Base-by-base conservation (phyloP, 2,797 vertebrate genomes). In the Falco peregrinus region DNA sequence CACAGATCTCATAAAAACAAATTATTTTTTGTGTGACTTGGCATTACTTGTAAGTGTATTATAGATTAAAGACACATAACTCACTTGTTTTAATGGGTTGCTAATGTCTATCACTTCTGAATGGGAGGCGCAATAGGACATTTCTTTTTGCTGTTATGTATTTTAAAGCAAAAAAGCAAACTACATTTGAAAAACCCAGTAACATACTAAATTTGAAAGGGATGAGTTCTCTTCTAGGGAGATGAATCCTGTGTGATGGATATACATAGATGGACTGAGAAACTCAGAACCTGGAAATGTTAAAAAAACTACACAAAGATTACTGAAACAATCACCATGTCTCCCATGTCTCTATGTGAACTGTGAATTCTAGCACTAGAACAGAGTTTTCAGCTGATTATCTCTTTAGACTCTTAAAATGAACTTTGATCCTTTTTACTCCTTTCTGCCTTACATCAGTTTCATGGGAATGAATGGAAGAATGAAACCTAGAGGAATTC, bases 341-440 rank as follows among this genome's bases (percentile, higher is more conserved):
- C 29, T 65, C 5, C 0, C 26, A 21, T 1, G 1, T n/a, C 5
- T 48, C 8, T 54, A 47, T 63, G 29, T 83, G 51, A 18, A 37
- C 29, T 59, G 26, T 60, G 53, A 89, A 50, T 57, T 76, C 8
- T 9, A 65, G 61, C 47, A 37, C 24, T 17, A 65, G 50, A 76
- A 57, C 4, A 25, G 7, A 31, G 5, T 69, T 91, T 73, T 43
- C 26, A 77, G 26, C 13, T 86, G 19, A 25, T 67, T 37, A 11
- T 60, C 10, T 68, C 45, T 68, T 76, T 25, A 75, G 16, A n/a
- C 15, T 64, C 6, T 17, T 63, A 26, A 95, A 80, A 70, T n/a
- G 14, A 45, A 77, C 12, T n/a, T 85, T 77, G 33, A 45, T 57
- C 6, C 3, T 35, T 84, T 80, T 63, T 10, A 45, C 6, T 61